Base-by-base conservation (phyloP, 2,888 invertebrate genomes). In the Leptopilina drosophilae region DNA sequence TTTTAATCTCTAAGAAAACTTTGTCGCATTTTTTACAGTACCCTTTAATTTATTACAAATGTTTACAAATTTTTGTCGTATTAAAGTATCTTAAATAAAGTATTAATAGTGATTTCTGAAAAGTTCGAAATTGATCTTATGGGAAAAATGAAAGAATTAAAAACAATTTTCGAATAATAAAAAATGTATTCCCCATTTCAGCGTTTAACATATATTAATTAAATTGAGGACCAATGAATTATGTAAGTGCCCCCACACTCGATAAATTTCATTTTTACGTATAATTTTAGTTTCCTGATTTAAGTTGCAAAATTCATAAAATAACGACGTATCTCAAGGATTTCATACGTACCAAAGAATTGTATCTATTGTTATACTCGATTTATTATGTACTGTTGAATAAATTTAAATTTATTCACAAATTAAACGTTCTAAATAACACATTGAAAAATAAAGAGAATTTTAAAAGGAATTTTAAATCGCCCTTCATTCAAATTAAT, bases 201-300 rank as follows among this genome's bases (percentile, higher is more conserved):
- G 42, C 5, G 42, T 82, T 78, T 81, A 81, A 84, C 85, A 81
- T 87, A 89, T 89, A n/a, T 86, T 1, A 89, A 90, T 87, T 88
- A 83, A 83, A 86, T 84, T 83, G 84, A 86, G 82, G 85, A 80
- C 80, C 82, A 82, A 87, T 89, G 85, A 88, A 88, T 89, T 88
- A 90, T 90, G 89, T 85, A 90, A 86, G 83, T 83, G 85, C 79
- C 83, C 78, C 20, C 20, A 20, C 20, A 86, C 83, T 85, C 87
- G 80, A 86, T 85, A 82, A 81, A 84, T 82, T 80, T 79, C 80
- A 65, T 77, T 81, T 78, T 79, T 83, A 82, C 80, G 49, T 49
- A 49, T 49, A 81, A 84, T 20, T 84, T 78, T 78, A 80, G 79
- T 81, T 82, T 80, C 83, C 78, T 83, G 81, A 79, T 81, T 78